Evolutionary conservation across 2,888 invertebrate species (phyloP).

Genomic region (Heliconius ismenius): DNA sequence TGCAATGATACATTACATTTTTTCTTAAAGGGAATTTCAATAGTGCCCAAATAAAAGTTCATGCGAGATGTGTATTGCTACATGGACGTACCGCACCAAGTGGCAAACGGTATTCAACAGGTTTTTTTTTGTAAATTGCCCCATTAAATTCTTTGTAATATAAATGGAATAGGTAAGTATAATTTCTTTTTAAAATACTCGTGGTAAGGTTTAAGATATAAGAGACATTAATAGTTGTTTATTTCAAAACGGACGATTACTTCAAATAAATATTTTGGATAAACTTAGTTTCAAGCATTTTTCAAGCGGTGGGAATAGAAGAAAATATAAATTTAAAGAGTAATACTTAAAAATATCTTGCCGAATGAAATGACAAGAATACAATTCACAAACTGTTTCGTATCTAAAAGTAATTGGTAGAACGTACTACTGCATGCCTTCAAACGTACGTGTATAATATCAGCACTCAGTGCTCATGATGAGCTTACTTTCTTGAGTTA

Average conservation of each 20-base stretch:
- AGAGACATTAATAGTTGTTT: not conserved
- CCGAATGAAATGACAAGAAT: slow-evolving; percentile 14
- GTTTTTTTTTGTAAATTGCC: not conserved
- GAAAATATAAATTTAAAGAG: not conserved
- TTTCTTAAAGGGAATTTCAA: slow-evolving; percentile 10
- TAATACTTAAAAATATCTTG: not conserved
- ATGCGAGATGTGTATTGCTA: slow-evolving; percentile 21
- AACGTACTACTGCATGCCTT: slow-evolving; percentile 52
- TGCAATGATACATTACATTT: slow-evolving; percentile 11
- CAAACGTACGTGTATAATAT: slow-evolving; percentile 43
- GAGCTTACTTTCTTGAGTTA: slow-evolving; percentile 32
- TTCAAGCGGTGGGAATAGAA: slow-evolving; percentile 8
- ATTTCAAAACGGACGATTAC: not conserved
- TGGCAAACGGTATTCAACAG: not conserved
- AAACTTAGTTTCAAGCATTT: slow-evolving; percentile 3
- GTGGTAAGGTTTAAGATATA: not conserved
- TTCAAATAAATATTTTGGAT: not conserved
- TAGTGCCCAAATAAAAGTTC: slow-evolving; percentile 10
- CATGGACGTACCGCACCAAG: not conserved
- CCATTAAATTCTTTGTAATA: not conserved
- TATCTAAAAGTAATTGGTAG: slow-evolving; percentile 40
- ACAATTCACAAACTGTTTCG: slow-evolving; percentile 25
- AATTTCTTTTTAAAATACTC: not conserved
- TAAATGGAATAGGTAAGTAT: not conserved
- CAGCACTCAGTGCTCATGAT: slow-evolving; percentile 58